Conservation (phyloP, 2,113 vertebrate genomes). For the Paramormyrops kingsleyae region DNA sequence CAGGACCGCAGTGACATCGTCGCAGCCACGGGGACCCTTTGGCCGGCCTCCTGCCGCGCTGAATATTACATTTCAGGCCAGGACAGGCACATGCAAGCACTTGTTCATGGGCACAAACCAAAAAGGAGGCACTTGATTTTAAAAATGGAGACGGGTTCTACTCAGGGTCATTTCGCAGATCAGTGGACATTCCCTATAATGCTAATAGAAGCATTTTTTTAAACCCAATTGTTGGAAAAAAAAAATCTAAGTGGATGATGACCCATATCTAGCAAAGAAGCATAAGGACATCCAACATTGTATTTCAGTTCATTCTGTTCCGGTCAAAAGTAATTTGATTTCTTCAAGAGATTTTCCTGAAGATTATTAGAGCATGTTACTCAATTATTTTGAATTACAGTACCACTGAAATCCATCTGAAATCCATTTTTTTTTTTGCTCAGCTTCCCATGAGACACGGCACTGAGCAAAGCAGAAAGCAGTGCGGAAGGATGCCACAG, state of each 20-base stretch:
- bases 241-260: neutral
- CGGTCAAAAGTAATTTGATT: neutral
- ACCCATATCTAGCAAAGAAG: neutral
- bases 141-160: neutral
- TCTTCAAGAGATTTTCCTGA: neutral
- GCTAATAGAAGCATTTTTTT: constrained; percentile 1
- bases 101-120: neutral
- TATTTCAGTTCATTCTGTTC: neutral
- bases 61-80: neutral
- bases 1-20: neutral
- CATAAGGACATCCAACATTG: neutral
- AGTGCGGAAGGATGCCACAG: constrained; percentile 12
- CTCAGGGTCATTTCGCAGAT: neutral
- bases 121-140: neutral
- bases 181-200: neutral
- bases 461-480: constrained; percentile 7
- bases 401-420: neutral
- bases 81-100: neutral
- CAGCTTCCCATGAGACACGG: constrained; percentile 6
- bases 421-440: neutral
- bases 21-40: neutral
- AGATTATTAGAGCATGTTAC: neutral
- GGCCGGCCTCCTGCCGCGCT: neutral
- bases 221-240: neutral
- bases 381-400: neutral